Percentiles rank a stretch among this genome's conserved stretches.
These are phyloP conservation scores for Amblyjoppa fuscipennis DNA, from an alignment of 2,888 invertebrate genomes.

Conservation along the genomic window DNA sequence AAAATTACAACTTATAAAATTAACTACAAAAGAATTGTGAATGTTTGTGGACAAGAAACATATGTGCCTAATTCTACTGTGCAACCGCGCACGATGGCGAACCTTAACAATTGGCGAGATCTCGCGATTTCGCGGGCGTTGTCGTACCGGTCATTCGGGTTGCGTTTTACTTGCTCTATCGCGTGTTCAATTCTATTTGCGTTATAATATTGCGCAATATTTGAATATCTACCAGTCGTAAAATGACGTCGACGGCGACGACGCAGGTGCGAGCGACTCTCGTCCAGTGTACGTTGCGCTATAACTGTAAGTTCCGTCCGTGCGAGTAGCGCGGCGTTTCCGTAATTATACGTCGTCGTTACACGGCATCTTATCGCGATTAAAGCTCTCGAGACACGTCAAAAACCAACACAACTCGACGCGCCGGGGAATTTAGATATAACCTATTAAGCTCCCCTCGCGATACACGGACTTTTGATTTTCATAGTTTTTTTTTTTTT, in stretches of 20 bases:
- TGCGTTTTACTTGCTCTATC: slow-evolving; percentile 31
- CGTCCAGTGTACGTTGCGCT: not conserved
- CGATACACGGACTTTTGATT: slow-evolving; percentile 20
- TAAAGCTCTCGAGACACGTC: slow-evolving; percentile 33
- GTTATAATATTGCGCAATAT: slow-evolving; percentile 41
- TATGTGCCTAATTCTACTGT: not conserved
- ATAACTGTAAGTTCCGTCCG: slow-evolving; percentile 21
- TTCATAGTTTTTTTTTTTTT: slow-evolving; percentile 1
- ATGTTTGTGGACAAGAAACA: too few species aligned
- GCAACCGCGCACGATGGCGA: not conserved
- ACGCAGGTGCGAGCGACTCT: slow-evolving; percentile 24
- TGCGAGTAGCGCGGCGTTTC: slow-evolving; percentile 24
- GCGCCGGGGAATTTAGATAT: slow-evolving; percentile 20
- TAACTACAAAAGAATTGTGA: too few species aligned
- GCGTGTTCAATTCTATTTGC: slow-evolving; percentile 38
- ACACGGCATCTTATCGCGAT: slow-evolving; percentile 51
- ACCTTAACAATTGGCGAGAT: not conserved
- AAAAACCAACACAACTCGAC: slow-evolving; percentile 45
- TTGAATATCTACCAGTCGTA: slow-evolving; percentile 53
- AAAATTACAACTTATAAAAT: too few species aligned
- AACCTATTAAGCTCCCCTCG: not conserved
- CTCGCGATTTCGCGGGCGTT: slow-evolving; percentile 2
- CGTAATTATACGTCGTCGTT: slow-evolving; percentile 41
- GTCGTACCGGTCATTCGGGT: slow-evolving; percentile 12
- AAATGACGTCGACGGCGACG: slow-evolving; percentile 24